Evolutionary conservation across 2,797 vertebrate species (phyloP), one percentile per base, ranked within the genome.

Genomic region (Strix occidentalis): DNA sequence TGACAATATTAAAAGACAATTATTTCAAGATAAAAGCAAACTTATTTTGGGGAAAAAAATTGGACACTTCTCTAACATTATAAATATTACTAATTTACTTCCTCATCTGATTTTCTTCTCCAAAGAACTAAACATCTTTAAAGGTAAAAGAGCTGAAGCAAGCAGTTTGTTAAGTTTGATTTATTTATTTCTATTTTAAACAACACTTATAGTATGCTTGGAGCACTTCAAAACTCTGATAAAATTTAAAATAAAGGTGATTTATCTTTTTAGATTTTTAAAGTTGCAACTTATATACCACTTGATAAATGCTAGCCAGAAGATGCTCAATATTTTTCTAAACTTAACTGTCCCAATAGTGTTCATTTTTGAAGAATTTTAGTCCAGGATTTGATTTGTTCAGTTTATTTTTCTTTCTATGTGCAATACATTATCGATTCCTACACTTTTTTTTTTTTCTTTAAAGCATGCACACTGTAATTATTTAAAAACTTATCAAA

Each of bases 131-230:
- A 61, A 41, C 4, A 23, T 6, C 10, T 66, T 74, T 76, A 56
- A 8, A 50, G 6, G 17, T 51, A 74, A 72, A 93, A 48, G 4
- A 46, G 51, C 37, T 39, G 50, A 87, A 75, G 16, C 12, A 71
- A 81, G 18, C 5, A 58, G 41, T 50, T 66, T 58, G 5, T 90
- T 76, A 72, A 16, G 31, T 77, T 80, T 94, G 21, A 76, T 90
- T 68, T 54, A 75, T 74, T 91, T 89, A 65, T 87, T 89, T 91
- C 24, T 80, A 41, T 90, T 91, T 93, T 78, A 78, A 86, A 58
- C 23, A 63, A 16, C 10, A 63, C 13, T n/a, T 50, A 17, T 37
- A 9, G 17, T 84, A 6, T 48, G 15, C 5, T 81, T 79, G 50
- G 10, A 87, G 19, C 6, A 70, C 6, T 61, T 69, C 84, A 89